phyloP scores from a whole-genome alignment of 2,888 invertebrate genomes.

The Agrypnus murinus region DNA sequence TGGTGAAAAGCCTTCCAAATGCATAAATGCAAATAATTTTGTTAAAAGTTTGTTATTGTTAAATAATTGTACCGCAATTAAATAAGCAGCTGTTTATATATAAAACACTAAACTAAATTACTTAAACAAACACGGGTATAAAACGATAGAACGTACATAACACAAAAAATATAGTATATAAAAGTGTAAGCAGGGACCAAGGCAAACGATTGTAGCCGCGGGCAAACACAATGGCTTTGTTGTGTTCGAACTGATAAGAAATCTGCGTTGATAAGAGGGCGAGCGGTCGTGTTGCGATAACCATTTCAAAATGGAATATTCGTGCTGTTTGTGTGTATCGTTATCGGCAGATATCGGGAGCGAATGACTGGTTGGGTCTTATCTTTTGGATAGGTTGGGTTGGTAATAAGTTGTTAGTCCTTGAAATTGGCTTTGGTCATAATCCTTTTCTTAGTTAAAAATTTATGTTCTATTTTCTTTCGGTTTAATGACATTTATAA shows the following conservation, averaged over 20 bases:
- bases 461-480: neutral
- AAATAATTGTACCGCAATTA: neutral
- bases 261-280: slow-evolving; percentile 67
- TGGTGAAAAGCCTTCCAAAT: too few species aligned
- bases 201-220: slow-evolving; percentile 49
- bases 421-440: slow-evolving; percentile 43
- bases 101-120: neutral
- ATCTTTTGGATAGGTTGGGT: slow-evolving; percentile 53
- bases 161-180: slow-evolving; percentile 39
- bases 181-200: slow-evolving; percentile 38
- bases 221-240: slow-evolving; percentile 66
- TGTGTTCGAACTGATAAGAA: slow-evolving; percentile 67
- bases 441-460: slow-evolving; percentile 18
- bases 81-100: slow-evolving; percentile 1
- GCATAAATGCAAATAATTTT: too few species aligned
- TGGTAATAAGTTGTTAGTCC: slow-evolving; percentile 53
- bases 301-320: slow-evolving; percentile 71
- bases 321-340: slow-evolving; percentile 69
- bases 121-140: slow-evolving; percentile 7
- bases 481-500: too few species aligned
- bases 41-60: too few species aligned
- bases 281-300: slow-evolving; percentile 68
- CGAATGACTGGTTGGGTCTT: slow-evolving; percentile 65
- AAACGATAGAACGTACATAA: slow-evolving; percentile 11
- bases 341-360: slow-evolving; percentile 66